Percentiles rank a stretch among this genome's conserved stretches.
phyloP scores from a whole-genome alignment of 2,113 vertebrate genomes.

The Danionella cerebrum region DNA sequence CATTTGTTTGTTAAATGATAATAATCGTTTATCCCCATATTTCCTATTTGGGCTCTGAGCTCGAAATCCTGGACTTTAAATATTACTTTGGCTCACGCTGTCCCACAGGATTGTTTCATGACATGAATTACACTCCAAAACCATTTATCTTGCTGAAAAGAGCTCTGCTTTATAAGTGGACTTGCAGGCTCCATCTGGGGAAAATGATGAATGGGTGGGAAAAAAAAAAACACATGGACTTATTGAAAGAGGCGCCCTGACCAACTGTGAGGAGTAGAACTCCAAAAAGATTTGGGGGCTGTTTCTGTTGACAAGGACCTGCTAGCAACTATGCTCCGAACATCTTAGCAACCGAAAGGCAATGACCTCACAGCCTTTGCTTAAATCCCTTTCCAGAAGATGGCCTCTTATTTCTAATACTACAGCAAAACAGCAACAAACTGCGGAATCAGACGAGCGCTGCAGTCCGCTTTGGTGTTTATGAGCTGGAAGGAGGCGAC shows the following conservation, averaged over 20 bases:
- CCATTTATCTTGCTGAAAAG: not conserved
- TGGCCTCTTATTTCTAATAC: not conserved
- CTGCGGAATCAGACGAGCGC: not conserved
- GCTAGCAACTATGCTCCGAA: not conserved
- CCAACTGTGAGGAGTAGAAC: not conserved
- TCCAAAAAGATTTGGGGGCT: not conserved
- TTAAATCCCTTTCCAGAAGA: no score
- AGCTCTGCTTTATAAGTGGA: not conserved
- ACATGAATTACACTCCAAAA: not conserved
- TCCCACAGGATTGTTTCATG: not conserved
- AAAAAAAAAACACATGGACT: not conserved
- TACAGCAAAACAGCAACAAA: not conserved
- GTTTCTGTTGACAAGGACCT: not conserved
- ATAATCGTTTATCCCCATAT: no score
- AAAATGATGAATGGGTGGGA: not conserved
- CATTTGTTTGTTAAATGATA: no score
- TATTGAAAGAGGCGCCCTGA: not conserved
- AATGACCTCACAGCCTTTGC: not conserved
- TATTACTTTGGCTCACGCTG: not conserved
- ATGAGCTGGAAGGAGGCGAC: not conserved
- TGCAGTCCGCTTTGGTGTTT: not conserved
- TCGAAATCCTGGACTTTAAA: not conserved
- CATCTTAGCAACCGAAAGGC: not conserved
- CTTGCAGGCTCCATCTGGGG: not conserved
- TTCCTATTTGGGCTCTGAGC: not conserved